phyloP scores from a whole-genome alignment of 1,140 invertebrate genomes.

The Leguminivora glycinivorella region DNA sequence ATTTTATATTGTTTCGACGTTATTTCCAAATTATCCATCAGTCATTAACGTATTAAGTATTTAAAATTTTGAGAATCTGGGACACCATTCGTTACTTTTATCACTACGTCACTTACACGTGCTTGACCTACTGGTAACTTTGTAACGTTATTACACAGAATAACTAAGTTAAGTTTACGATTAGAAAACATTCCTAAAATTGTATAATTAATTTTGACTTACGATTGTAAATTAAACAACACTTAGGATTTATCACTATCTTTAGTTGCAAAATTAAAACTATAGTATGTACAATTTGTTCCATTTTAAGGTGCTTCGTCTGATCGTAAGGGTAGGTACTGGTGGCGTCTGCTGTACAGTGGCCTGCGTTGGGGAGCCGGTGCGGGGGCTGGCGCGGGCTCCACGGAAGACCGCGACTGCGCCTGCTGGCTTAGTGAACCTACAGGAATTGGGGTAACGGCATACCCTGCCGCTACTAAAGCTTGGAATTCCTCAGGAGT shows the following conservation, averaged over 20 bases:
- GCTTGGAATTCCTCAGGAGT: constrained; percentile 77
- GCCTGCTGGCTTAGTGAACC: constrained; percentile 50
- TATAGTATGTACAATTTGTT: constrained; percentile 59
- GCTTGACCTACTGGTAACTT: too few relatives aligned
- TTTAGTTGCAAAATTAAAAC: constrained; percentile 56
- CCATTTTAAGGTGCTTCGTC: constrained; percentile 65
- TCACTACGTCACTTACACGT: too few relatives aligned
- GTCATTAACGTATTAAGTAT: too few relatives aligned
- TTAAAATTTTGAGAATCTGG: too few relatives aligned
- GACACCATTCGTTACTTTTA: too few relatives aligned
- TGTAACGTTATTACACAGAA: too few relatives aligned
- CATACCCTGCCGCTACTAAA: constrained; percentile 74
- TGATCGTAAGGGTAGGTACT: constrained; percentile 66
- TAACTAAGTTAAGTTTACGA: too few relatives aligned
- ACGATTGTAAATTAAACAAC: constrained; percentile 30
- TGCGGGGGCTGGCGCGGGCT: constrained; percentile 42
- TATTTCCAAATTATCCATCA: too few relatives aligned
- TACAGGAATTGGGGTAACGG: constrained; percentile 76
- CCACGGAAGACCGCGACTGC: constrained; percentile 59
- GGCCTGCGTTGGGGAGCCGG: constrained; percentile 43
- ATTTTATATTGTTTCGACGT: too few relatives aligned
- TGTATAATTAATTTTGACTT: too few relatives aligned
- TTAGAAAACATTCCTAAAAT: too few relatives aligned
- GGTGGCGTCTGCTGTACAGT: constrained; percentile 53
- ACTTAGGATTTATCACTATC: constrained; percentile 43